Conservation (phyloP, 2,113 vertebrate genomes). For the Oenanthe melanoleuca region DNA sequence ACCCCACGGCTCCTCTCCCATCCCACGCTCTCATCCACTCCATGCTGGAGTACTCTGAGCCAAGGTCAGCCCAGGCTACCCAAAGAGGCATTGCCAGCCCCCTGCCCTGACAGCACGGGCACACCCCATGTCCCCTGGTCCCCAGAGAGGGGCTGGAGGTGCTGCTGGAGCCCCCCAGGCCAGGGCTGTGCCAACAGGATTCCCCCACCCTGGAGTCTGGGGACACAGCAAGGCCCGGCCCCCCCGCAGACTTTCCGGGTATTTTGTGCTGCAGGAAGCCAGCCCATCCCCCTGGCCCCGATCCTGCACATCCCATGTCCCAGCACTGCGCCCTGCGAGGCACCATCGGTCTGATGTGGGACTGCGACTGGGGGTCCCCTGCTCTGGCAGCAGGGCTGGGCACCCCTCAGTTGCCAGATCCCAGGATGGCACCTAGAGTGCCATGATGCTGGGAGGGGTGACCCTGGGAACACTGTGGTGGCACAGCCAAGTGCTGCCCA, state of each 20-base stretch:
- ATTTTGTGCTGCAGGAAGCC: slow-evolving; percentile 50
- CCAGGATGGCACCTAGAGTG: background rate
- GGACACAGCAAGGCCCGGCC: background rate
- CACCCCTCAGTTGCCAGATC: background rate
- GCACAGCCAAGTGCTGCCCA: background rate
- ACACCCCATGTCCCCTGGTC: too few species aligned
- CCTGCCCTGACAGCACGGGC: background rate
- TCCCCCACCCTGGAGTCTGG: background rate
- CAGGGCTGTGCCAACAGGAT: background rate
- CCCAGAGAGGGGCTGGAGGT: background rate
- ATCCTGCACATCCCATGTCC: slow-evolving; percentile 27
- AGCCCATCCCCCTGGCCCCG: background rate
- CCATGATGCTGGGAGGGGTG: background rate
- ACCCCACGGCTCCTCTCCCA: background rate
- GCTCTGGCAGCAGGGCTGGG: background rate
- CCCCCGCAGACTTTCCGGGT: slow-evolving; percentile 30
- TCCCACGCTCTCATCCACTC: background rate
- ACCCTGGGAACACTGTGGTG: background rate
- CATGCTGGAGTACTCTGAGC: fast-evolving
- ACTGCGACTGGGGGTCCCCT: background rate
- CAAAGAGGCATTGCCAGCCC: background rate
- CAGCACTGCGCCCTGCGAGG: fast-evolving
- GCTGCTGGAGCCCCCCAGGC: background rate
- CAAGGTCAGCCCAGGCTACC: background rate
- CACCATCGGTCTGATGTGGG: fast-evolving